phyloP scores from a whole-genome alignment of 2,113 vertebrate species.

The Myrmecobius fasciatus region DNA sequence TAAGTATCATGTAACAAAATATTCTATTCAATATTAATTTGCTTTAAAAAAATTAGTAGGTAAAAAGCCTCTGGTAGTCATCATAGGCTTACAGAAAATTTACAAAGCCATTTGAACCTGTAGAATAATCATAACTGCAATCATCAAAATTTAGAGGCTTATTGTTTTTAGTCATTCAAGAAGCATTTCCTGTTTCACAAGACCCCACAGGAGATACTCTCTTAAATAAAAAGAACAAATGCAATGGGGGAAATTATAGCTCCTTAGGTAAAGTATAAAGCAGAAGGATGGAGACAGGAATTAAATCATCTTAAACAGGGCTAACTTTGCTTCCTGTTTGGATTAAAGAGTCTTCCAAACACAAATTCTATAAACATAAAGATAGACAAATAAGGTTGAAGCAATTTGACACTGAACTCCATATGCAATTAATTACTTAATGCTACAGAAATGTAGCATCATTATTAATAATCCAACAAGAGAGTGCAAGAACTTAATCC shows the following conservation, averaged over 20 bases:
- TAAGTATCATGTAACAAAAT: constrained; percentile 43
- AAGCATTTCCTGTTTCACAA: neutral
- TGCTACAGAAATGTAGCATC: neutral
- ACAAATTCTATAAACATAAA: neutral
- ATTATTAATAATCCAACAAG: neutral
- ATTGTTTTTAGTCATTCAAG: neutral
- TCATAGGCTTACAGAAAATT: constrained; percentile 7
- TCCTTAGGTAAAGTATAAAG: neutral
- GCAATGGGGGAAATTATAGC: neutral
- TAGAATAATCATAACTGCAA: neutral
- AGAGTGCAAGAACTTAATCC: too few species aligned
- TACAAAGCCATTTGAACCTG: neutral
- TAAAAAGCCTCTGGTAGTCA: neutral
- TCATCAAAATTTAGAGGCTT: neutral
- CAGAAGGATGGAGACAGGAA: neutral
- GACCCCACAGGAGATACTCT: neutral
- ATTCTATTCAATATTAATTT: constrained; percentile 16
- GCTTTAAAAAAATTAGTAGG: neutral
- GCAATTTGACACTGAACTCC: neutral
- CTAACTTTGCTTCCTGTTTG: neutral
- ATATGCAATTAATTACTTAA: neutral
- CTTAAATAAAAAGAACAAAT: neutral
- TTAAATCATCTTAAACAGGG: neutral
- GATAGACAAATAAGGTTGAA: neutral
- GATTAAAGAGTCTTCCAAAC: neutral